A percentile compares a stretch with the other conserved stretches of the same genome.
These are phyloP conservation scores for Plectrocnemia conspersa DNA, from an alignment of 1,140 invertebrate genomes.

Conservation along the genomic window DNA sequence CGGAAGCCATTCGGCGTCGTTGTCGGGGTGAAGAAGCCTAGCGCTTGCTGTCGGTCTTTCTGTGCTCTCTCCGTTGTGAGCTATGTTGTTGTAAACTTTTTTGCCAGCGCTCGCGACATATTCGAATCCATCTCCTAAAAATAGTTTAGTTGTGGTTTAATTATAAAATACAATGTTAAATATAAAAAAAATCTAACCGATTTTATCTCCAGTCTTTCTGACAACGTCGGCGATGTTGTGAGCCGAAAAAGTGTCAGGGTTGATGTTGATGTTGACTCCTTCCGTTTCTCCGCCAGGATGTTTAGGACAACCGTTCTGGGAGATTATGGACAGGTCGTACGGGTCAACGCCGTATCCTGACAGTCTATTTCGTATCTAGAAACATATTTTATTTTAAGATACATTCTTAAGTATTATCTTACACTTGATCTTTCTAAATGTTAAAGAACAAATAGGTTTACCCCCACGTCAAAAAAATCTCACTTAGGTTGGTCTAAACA, in stretches of 20 bases:
- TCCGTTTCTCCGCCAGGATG: conserved; percentile 42
- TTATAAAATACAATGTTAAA: too few species aligned
- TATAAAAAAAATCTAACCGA: conserved; percentile 49
- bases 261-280: conserved; percentile 66
- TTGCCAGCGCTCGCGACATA: conserved; percentile 50
- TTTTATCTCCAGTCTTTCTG: conserved; percentile 65
- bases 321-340: conserved; percentile 68
- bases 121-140: conserved; percentile 49
- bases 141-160: conserved; percentile 8
- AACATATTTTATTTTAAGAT: too few species aligned
- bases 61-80: conserved; percentile 39
- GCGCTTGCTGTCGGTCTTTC: conserved; percentile 41
- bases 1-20: conserved; percentile 49
- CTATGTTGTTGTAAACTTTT: conserved; percentile 49
- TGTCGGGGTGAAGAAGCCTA: conserved; percentile 29
- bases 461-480: too few species aligned
- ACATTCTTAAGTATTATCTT: too few species aligned
- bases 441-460: too few species aligned
- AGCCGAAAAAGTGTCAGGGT: conserved; percentile 69
- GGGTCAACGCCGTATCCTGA: conserved; percentile 63
- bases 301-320: conserved; percentile 62
- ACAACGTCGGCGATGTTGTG: conserved; percentile 65
- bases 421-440: too few species aligned
- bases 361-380: conserved; percentile 59
- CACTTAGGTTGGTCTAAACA: too few species aligned